Percentiles rank a stretch among this genome's conserved stretches.
These are phyloP conservation scores for Girardinus metallicus DNA, from an alignment of 2,797 vertebrate genomes.

Conservation along the genomic window DNA sequence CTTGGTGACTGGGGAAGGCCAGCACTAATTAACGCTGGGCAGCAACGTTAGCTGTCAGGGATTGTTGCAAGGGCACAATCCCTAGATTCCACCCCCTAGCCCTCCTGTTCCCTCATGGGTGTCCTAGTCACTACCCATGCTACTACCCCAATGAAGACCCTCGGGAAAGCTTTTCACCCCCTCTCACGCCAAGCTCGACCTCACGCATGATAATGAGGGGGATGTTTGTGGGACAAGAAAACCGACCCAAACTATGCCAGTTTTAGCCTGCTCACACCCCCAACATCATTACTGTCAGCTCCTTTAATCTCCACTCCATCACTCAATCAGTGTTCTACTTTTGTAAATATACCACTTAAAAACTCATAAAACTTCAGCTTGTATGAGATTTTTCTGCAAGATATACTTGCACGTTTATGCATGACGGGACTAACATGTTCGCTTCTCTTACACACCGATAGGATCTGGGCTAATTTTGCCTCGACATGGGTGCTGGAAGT, in stretches of 20 bases:
- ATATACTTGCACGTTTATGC: background rate
- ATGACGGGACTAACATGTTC: background rate
- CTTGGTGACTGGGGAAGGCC: conserved; percentile 83
- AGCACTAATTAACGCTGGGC: conserved; percentile 80
- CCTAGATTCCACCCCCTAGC: conserved; percentile 55
- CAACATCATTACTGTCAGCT: conserved; percentile 54
- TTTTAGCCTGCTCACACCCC: conserved; percentile 51
- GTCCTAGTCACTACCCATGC: conserved; percentile 64
- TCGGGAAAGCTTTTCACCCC: conserved; percentile 53
- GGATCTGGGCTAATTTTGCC: conserved; percentile 30
- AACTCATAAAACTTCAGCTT: background rate
- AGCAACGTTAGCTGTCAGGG: conserved; percentile 70
- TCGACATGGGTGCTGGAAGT: conserved; percentile 56
- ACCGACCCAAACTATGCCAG: conserved; percentile 58
- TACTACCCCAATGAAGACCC: conserved; percentile 50
- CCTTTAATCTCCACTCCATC: conserved; percentile 33
- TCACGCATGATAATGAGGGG: conserved; percentile 64
- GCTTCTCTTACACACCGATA: conserved; percentile 19
- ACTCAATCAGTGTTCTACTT: conserved; percentile 52
- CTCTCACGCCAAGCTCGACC: conserved; percentile 66
- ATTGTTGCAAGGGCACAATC: conserved; percentile 67
- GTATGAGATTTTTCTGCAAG: background rate
- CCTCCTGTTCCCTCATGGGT: conserved; percentile 50
- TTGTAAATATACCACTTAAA: conserved; percentile 48
- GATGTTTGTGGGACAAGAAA: conserved; percentile 46